Evolutionary conservation across 1,140 invertebrate genomes (phyloP).

Genomic region (Hylaeus volcanicus): DNA sequence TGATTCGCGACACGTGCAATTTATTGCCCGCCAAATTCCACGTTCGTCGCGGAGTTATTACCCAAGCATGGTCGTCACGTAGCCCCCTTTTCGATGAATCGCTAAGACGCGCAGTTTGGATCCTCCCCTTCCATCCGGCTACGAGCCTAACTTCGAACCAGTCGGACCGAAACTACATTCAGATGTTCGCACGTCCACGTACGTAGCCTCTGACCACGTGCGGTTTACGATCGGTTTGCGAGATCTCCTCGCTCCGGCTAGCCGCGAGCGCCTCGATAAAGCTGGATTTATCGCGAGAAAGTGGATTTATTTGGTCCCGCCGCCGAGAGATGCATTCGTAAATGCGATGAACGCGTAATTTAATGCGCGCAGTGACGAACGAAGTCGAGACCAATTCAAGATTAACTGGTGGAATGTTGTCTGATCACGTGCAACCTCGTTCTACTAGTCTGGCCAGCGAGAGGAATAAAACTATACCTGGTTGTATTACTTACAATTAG

Average conservation of each 20-base stretch:
- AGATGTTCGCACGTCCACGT: constrained; percentile 7
- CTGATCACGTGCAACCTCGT: no score
- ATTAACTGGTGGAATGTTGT: no score
- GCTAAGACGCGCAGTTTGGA: constrained; percentile 10
- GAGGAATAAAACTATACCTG: no score
- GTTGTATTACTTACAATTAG: no score
- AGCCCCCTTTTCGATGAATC: constrained; percentile 8
- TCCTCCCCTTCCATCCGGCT: background rate
- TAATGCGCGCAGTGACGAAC: constrained; percentile 23
- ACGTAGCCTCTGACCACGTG: background rate
- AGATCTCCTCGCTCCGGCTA: background rate
- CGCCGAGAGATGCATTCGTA: background rate
- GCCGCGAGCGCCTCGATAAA: background rate
- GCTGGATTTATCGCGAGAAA: constrained; percentile 22
- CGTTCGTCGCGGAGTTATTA: background rate
- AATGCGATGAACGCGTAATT: constrained; percentile 12
- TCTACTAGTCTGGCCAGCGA: no score
- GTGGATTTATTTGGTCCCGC: constrained; percentile 21
- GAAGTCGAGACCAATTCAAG: background rate
- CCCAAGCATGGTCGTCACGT: constrained; percentile 21
- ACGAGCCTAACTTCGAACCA: background rate
- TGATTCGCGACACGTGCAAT: constrained; percentile 27
- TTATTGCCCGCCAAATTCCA: background rate
- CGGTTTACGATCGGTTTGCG: constrained; percentile 14
- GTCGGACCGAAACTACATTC: background rate